A percentile compares a stretch with the other conserved stretches of the same genome.
Conservation (phyloP, 2,113 vertebrate genomes). For the Pleuronectes platessa region DNA sequence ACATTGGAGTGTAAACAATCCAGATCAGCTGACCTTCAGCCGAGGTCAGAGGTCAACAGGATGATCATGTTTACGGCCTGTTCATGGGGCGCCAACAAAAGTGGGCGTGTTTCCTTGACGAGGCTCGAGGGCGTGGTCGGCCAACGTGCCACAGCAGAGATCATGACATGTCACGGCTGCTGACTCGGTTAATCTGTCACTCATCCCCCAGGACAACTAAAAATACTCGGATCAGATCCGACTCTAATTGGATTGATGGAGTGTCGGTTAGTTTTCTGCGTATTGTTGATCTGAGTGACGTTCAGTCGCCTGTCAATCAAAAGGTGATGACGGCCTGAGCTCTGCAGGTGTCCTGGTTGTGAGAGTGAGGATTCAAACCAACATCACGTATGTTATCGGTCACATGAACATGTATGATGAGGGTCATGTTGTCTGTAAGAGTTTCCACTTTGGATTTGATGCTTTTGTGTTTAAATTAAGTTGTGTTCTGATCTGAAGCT, state of each 20-base stretch:
- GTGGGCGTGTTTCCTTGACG: not conserved
- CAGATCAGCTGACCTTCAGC: constrained; percentile 21
- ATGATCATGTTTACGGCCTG: constrained; percentile 6
- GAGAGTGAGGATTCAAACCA: too few species aligned
- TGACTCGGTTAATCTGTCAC: constrained; percentile 64
- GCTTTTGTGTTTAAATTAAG: too few species aligned
- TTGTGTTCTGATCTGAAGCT: too few species aligned
- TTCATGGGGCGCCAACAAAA: constrained; percentile 11
- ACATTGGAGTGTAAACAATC: not conserved
- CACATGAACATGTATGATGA: too few species aligned
- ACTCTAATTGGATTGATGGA: constrained; percentile 73
- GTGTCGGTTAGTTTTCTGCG: constrained; percentile 19
- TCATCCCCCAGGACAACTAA: constrained; percentile 75
- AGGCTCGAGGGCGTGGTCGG: not conserved
- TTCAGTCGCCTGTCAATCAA: not conserved
- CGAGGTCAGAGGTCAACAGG: constrained; percentile 39
- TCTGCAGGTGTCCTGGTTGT: not conserved
- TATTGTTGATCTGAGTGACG: constrained; percentile 10
- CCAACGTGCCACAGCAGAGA: constrained; percentile 59
- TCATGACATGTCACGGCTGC: constrained; percentile 31
- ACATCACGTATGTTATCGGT: too few species aligned
- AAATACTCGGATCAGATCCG: constrained; percentile 73
- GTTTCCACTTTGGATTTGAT: too few species aligned
- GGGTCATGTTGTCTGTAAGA: too few species aligned
- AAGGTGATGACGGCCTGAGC: too few species aligned